Evolutionary conservation across 1,140 invertebrate species (phyloP).

Genomic region (Drosophila seguyi): DNA sequence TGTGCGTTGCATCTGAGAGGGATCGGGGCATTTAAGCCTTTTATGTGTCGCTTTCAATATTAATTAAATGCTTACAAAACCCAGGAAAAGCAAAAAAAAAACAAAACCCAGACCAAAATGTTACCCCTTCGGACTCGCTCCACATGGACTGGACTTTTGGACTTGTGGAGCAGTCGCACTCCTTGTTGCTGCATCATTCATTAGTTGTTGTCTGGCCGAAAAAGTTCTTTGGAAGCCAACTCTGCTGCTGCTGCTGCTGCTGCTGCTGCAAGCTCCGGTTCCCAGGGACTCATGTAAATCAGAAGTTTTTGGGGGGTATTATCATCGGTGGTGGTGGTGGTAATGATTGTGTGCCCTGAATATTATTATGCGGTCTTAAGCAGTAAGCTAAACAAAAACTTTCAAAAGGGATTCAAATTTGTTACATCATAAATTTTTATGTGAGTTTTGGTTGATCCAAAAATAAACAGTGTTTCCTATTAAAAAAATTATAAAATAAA

Average conservation of each 20-base stretch:
- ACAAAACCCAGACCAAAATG: conserved; percentile 14
- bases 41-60: conserved; percentile 63
- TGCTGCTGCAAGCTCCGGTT: neutral
- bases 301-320: conserved; percentile 5
- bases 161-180: conserved; percentile 15
- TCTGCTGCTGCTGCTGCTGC: conserved; percentile 1
- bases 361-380: conserved; percentile 18
- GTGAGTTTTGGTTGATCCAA: neutral
- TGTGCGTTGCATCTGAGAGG: conserved; percentile 23
- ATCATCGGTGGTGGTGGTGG: conserved; percentile 10
- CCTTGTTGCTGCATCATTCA: conserved; percentile 49
- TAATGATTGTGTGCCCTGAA: conserved; percentile 18
- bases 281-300: conserved; percentile 25
- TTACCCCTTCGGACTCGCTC: neutral
- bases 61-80: conserved; percentile 70
- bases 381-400: conserved; percentile 8
- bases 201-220: conserved; percentile 48
- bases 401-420: neutral
- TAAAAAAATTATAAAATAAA: too few relatives aligned
- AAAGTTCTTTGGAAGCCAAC: conserved; percentile 37
- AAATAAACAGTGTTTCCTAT: too few relatives aligned
- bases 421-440: neutral
- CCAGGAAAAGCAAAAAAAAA: conserved; percentile 14
- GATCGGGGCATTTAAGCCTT: conserved; percentile 63
- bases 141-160: neutral